These are phyloP conservation scores for Sebastes matsubarae DNA, from an alignment of 2,797 vertebrate genomes.

Conservation along the genomic window DNA sequence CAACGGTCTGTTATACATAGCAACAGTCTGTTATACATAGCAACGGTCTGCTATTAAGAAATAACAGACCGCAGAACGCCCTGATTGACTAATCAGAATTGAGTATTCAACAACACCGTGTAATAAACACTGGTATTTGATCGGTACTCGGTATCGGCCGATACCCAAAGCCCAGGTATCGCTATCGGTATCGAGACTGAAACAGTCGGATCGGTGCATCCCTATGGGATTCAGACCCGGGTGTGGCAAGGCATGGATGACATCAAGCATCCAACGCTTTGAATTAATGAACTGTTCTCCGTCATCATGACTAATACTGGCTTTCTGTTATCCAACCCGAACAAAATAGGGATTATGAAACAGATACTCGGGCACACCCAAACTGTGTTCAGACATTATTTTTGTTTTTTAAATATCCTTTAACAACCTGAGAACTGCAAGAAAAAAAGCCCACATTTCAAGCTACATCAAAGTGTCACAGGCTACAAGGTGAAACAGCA, in stretches of 20 bases:
- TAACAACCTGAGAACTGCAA: conserved; percentile 58
- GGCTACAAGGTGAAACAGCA: conserved; percentile 24
- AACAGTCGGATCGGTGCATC: not conserved
- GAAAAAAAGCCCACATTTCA: conserved; percentile 21
- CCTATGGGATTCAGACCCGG: not conserved
- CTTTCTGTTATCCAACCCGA: conserved; percentile 33
- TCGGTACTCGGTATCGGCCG: no score
- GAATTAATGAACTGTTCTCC: conserved; percentile 20
- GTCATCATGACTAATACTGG: conserved; percentile 30
- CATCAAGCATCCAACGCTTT: not conserved
- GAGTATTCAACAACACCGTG: no score
- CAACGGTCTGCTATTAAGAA: no score
- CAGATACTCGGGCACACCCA: conserved; percentile 4
- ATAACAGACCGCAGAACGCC: no score
- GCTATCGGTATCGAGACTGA: not conserved
- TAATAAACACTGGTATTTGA: no score
- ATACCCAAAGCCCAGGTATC: no score
- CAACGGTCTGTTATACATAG: no score
- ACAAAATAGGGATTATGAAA: conserved; percentile 13
- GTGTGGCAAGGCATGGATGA: conserved; percentile 18
- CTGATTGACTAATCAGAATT: no score
- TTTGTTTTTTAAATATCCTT: not conserved
- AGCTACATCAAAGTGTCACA: conserved; percentile 32
- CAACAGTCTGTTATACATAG: no score
- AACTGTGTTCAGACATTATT: not conserved